Evolutionary conservation across 2,888 invertebrate genomes (phyloP).

Genomic region (Branchellion lobata): DNA sequence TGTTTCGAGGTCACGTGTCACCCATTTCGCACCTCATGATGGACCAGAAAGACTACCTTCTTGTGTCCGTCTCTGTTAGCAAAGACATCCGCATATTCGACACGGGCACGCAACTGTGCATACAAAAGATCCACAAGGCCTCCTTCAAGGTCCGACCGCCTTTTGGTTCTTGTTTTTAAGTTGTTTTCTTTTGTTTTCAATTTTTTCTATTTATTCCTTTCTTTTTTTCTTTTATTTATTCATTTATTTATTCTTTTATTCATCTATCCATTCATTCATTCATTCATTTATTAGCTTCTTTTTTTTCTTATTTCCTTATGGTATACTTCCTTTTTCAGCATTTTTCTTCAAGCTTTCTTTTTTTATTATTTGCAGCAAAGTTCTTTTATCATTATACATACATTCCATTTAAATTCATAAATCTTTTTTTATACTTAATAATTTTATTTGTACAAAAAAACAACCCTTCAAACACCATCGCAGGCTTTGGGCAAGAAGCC

Average conservation of each 20-base stretch:
- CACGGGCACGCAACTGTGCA: slow-evolving; percentile 68
- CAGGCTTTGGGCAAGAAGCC: slow-evolving; percentile 44
- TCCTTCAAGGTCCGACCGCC: slow-evolving; percentile 7
- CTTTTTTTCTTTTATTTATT: neutral
- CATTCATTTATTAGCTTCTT: neutral
- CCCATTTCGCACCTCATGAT: slow-evolving; percentile 69
- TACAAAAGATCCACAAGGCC: slow-evolving; percentile 66
- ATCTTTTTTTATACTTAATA: too few relatives aligned
- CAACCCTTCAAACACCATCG: slow-evolving; percentile 36
- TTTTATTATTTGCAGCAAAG: too few relatives aligned
- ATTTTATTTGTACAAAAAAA: neutral
- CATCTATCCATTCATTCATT: neutral
- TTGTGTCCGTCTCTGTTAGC: slow-evolving; percentile 75
- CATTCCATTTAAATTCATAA: too few relatives aligned
- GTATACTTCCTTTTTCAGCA: too few relatives aligned
- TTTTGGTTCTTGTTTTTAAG: too few relatives aligned
- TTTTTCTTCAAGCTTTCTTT: too few relatives aligned
- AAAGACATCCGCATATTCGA: slow-evolving; percentile 78
- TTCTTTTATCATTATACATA: too few relatives aligned
- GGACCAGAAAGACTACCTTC: slow-evolving; percentile 69
- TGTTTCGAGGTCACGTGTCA: slow-evolving; percentile 70
- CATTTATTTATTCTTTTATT: neutral
- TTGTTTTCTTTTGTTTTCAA: too few relatives aligned
- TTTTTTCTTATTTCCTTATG: too few relatives aligned
- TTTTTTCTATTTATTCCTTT: neutral